Evolutionary conservation across 2,113 vertebrate species (phyloP), one percentile per base, ranked within the genome.

Genomic region (Amphiprion ocellaris): DNA sequence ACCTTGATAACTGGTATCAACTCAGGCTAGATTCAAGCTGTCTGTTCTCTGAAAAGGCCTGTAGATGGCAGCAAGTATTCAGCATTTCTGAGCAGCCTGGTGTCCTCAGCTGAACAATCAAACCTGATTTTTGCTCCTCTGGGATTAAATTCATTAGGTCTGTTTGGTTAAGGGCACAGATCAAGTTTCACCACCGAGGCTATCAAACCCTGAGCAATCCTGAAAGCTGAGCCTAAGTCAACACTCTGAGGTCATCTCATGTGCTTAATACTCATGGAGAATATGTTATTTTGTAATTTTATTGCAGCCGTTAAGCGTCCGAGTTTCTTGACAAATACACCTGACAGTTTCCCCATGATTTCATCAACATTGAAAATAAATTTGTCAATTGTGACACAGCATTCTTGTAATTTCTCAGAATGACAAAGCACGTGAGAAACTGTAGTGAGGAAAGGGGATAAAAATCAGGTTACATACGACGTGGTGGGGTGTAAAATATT

Each of bases 201-300:
- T 10, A 30, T 82, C 58, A 0, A 16, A 68, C 47, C 49, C 30
- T 15, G 17, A 73, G 68, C 65, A 46, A 49, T 19, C 19, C 75
- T 69, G 85, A 83, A 89, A 91, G 39, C 63, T 21, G 74, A 92
- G 65, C 87, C 77, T 78, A 60, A 77, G 71, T 89, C 87, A 90
- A 90, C 75, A 92, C 47, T 0, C 12, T 90, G 84, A 91, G 76
- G 89, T 90, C 84, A 89, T 79, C 55, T 4, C 53, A 55, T 74
- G 39, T 12, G 33, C 50, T 53, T 14, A 61, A 3, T 28, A 62
- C 74, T 54, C 53, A 52, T 63, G 39, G 77, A 28, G 26, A 85
- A 82, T 47, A 50, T 69, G 64, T 83, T 77, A 67, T 63, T 77
- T 78, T 66, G 75, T 80, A 52, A 83, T 65, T 71, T 82, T 69